Evolutionary conservation across 2,888 invertebrate genomes (phyloP).

Genomic region (Cataglyphis albicans): DNA sequence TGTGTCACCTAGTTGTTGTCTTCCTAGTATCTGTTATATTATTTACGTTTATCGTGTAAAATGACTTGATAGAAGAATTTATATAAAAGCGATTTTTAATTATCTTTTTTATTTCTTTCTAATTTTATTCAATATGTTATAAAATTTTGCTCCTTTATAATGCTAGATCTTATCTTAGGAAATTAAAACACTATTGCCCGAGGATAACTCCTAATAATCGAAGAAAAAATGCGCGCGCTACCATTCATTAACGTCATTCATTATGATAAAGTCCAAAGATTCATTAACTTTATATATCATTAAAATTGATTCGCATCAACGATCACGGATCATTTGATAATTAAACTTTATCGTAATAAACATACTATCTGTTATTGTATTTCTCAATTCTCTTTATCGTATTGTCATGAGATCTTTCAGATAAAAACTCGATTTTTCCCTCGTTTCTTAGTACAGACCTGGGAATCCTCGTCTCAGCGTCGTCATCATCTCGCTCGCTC

Average conservation of each 20-base stretch:
- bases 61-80: background rate
- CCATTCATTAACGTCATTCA: background rate
- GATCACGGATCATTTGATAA: background rate
- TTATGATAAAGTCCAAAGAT: background rate
- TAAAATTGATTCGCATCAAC: background rate
- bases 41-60: too few relatives aligned
- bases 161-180: background rate
- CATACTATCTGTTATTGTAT: background rate
- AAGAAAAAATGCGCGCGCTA: background rate
- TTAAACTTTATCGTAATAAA: background rate
- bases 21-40: too few relatives aligned
- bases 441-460: slow-evolving; percentile 45
- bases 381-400: slow-evolving; percentile 27
- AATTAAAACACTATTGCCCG: background rate
- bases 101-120: background rate
- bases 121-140: background rate
- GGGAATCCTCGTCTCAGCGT: background rate
- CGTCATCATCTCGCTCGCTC: slow-evolving; percentile 26
- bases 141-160: background rate
- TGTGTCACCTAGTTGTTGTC: background rate
- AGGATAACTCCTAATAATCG: background rate
- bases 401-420: background rate
- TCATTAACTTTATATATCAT: background rate
- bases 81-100: background rate
- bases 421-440: background rate